These are phyloP conservation scores for Cryptoprocta ferox DNA, from an alignment of 2,797 vertebrate genomes.

Conservation along the genomic window DNA sequence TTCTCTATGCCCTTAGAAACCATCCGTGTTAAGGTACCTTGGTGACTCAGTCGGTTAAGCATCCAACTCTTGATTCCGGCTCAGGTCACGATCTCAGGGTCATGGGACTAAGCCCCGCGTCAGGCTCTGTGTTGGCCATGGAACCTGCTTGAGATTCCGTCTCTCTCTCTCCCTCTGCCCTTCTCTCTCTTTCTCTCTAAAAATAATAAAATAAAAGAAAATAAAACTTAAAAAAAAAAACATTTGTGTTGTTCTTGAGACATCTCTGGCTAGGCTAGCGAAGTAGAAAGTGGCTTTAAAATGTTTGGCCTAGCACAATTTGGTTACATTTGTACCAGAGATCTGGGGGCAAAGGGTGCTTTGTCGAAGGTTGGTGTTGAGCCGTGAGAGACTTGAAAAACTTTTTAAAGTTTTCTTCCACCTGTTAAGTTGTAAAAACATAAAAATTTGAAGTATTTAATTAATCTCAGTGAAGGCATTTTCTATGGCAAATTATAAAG, in stretches of 20 bases:
- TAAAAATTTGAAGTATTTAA: not conserved
- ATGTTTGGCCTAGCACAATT: not conserved
- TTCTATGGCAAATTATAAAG: not conserved
- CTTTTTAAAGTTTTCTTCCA: not conserved
- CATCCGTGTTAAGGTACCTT: not conserved
- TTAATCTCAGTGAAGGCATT: not conserved
- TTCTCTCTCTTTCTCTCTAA: too few relatives aligned
- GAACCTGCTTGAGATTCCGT: too few relatives aligned
- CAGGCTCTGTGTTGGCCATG: too few relatives aligned
- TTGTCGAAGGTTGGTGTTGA: not conserved
- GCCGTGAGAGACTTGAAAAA: too few relatives aligned
- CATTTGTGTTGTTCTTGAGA: not conserved
- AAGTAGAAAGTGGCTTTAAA: not conserved
- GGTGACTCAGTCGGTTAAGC: too few relatives aligned
- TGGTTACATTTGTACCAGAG: not conserved
- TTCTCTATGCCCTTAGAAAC: not conserved
- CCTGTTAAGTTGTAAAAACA: not conserved
- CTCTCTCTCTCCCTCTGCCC: too few relatives aligned
- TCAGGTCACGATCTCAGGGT: too few relatives aligned
- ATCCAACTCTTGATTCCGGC: too few relatives aligned
- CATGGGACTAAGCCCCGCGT: too few relatives aligned
- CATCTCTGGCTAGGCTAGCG: not conserved
- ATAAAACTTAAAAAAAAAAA: not conserved
- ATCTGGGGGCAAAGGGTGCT: not conserved
- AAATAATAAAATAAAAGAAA: too few relatives aligned